These are phyloP conservation scores for Hypolimnas misippus DNA, from an alignment of 2,888 invertebrate genomes.

Conservation along the genomic window DNA sequence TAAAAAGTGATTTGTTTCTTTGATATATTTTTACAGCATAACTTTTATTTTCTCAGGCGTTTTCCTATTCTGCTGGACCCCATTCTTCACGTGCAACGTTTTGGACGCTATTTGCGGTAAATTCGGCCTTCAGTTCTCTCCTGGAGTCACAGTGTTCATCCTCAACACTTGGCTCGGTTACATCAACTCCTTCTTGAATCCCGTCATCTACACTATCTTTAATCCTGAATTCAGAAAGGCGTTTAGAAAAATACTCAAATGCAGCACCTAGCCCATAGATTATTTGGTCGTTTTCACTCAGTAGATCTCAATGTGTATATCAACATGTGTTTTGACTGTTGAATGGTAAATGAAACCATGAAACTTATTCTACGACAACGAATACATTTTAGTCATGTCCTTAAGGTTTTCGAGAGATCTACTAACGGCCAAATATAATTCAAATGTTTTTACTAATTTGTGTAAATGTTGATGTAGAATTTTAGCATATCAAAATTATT, in stretches of 20 bases:
- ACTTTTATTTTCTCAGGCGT: constrained; percentile 93
- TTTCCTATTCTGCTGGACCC: constrained; percentile 99
- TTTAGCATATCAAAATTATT: constrained; percentile 43
- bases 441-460: constrained; percentile 4
- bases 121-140: constrained; percentile 89
- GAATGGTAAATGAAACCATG: background rate
- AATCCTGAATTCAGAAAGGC: constrained; percentile 99
- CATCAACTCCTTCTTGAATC: constrained; percentile 97
- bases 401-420: constrained; percentile 37
- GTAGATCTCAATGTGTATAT: constrained; percentile 47
- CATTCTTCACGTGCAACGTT: constrained; percentile 99
- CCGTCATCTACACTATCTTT: constrained; percentile 97
- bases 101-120: constrained; percentile 98
- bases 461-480: constrained; percentile 38
- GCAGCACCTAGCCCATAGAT: constrained; percentile 83
- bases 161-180: constrained; percentile 99
- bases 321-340: background rate
- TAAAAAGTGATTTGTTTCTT: no score
- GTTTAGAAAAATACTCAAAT: constrained; percentile 95
- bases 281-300: constrained; percentile 66
- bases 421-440: constrained; percentile 42
- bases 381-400: constrained; percentile 27
- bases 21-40: no score
- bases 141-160: constrained; percentile 94
- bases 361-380: constrained; percentile 39